Evolutionary conservation across 2,113 vertebrate species (phyloP), one percentile per base, ranked within the genome.

Genomic region (Camelus dromedarius): DNA sequence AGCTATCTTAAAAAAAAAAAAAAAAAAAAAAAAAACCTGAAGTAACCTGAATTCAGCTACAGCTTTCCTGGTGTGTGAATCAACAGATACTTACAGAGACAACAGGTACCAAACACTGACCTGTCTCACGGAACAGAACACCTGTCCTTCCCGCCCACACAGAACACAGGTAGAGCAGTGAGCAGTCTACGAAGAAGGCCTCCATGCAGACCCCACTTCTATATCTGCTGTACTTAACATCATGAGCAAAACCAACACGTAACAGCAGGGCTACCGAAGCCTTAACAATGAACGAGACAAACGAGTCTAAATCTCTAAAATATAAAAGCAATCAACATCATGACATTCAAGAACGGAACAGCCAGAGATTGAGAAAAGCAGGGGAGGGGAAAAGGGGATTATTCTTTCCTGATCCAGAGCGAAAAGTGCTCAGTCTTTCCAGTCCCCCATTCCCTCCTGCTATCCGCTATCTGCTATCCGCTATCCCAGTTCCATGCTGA

Each of bases 331-430:
- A 52, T 14, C 0, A 5, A 19, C 42, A 10, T 6, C 18, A 3
- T 0, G 46, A 35, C 35, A 58, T 30, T n/a, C 46, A 91, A 16
- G 38, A 52, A 13, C 14, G 50, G 69, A 46, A 79, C 1, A 72
- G 18, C 19, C 18, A 20, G 46, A 24, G 30, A 28, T 19, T 26
- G 24, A 58, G 66, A 10, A 56, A 16, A 24, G 5, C 12, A 0
- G 3, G 9, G 0, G 38, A 60, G 13, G 16, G 1, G 15, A 18
- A 3, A 20, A 5, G 20, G 12, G 20, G 15, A 26, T 15, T 38
- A 26, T 3, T 30, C 20, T 38, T 38, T 94, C 79, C 67, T 38
- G 18, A 58, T n/a, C 62, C 24, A 1, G 48, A 76, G 58, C 13
- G 19, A 76, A 77, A 66, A 28, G 32, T 0, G 19, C 16, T 5